These are phyloP conservation scores for Lasioglossum leucozonium DNA, from an alignment of 2,888 invertebrate species.

Conservation along the genomic window DNA sequence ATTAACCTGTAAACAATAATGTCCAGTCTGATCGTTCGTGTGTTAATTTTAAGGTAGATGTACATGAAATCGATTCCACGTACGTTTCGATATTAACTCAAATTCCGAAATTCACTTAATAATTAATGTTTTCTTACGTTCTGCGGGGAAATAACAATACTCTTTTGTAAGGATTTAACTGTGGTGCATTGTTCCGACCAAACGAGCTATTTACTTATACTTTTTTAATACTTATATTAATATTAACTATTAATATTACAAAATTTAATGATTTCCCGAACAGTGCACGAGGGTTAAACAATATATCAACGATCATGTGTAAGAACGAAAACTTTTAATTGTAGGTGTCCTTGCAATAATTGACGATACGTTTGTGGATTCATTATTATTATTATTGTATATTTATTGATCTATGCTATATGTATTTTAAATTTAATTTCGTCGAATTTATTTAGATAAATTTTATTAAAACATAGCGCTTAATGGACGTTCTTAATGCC, in stretches of 20 bases:
- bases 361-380: not conserved
- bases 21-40: slow-evolving; percentile 33
- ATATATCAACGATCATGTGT: slow-evolving; percentile 5
- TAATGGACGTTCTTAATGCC: slow-evolving; percentile 35
- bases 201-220: not conserved
- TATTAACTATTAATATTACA: too few species aligned
- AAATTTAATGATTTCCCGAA: not conserved
- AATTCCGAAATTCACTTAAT: slow-evolving; percentile 27
- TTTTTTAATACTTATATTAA: not conserved
- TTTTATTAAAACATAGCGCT: not conserved
- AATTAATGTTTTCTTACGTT: not conserved
- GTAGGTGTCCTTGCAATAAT: not conserved
- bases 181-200: not conserved
- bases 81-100: slow-evolving; percentile 17
- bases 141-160: not conserved
- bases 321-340: not conserved
- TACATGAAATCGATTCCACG: slow-evolving; percentile 22
- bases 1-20: slow-evolving; percentile 15
- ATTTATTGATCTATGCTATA: not conserved
- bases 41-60: slow-evolving; percentile 25
- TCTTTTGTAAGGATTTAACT: slow-evolving; percentile 13
- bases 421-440: not conserved
- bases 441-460: not conserved
- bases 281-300: not conserved
- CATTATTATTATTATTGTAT: too few species aligned